Base-by-base conservation (phyloP, 2,888 invertebrate genomes). In the Folsomia candida region DNA sequence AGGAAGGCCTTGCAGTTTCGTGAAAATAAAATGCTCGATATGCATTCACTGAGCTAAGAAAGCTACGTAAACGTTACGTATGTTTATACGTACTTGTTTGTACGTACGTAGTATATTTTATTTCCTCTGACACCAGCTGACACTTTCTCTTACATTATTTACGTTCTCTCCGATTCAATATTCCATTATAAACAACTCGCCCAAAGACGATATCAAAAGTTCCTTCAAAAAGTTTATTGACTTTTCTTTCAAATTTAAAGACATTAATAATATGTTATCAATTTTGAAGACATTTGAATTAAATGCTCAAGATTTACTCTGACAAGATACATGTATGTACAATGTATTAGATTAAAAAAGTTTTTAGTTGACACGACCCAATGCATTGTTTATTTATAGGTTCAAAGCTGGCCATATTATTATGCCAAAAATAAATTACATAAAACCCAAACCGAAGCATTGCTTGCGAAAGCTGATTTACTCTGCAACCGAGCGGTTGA, bases 71-170 rank as follows among this genome's bases (percentile, higher is more conserved):
- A n/a, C n/a, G n/a, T n/a, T n/a, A n/a, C n/a, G n/a, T n/a, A n/a
- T n/a, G n/a, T n/a, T n/a, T n/a, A n/a, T n/a, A n/a, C n/a, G n/a
- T n/a, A n/a, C 37, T 37, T 37, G 37, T 37, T 4, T 37, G 14
- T 37, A 37, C 14, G 37, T 37, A 37, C 14, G 37, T 37, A 37
- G 47, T 20, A 66, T 51, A 51, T 51, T 60, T 66, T 37, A 37
- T 66, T 58, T 54, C 29, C 59, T 51, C 60, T 70, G 26, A 70
- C 66, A 29, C 14, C 26, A 61, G 14, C 61, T 60, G 37, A 67
- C 58, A 68, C 37, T 37, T 60, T 26, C 18, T 61, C 22, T 26
- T 60, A 37, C 61, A 60, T 61, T 65, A 51, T 51, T 65, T 65
- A 65, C n/a, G n/a, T 65, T 47, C 24, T 4, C 25, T 51, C 29